Base-by-base conservation (phyloP, 2,113 vertebrate genomes). In the Rhynchopsitta pachyrhyncha region DNA sequence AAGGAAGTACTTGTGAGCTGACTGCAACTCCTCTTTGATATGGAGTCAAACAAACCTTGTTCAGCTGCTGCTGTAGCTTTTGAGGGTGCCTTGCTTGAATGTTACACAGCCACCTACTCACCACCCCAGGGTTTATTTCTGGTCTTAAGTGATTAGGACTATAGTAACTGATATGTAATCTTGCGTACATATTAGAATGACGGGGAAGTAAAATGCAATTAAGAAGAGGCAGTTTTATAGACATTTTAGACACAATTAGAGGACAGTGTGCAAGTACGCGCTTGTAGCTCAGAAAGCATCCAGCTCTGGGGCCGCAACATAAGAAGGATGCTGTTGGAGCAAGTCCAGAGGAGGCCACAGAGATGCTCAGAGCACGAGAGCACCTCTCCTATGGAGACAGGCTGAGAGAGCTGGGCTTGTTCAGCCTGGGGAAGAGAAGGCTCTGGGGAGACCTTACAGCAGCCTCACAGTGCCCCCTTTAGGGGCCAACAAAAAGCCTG, bases 21-120 rank as follows among this genome's bases (percentile, higher is more conserved):
- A 3, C 42, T 33, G 46, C 64, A 39, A 12, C 52, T 73, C 64
- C 47, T 57, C 88, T 17, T 1, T 50, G 57, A 10, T 6, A 5
- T 1, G 10, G 19, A 20, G 24, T 20, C 52, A 59, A 13, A 22
- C 19, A 4, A 60, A 35, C 29, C 69, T 19, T 4, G 1, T 7
- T 17, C 16, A 3, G 70, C n/a, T 23, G 69, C 75, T 55, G 60
- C 60, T 37, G 17, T 7, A 11, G 41, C 25, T 71, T 55, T 17
- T 20, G 76, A n/a, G 60, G 66, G 39, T 2, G 2, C 42, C 85
- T 24, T 6, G 3, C 31, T 1, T 55, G 41, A 29, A 33, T 0
- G 4, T 46, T 15, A 28, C 47, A 9, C 46, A 49, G 66, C 52
- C 46, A 31, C 35, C 41, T 44, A 5, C 60, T 44, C 55, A 28